These are phyloP conservation scores for Ciconia stormi DNA, from an alignment of 2,113 vertebrate species.

Conservation along the genomic window DNA sequence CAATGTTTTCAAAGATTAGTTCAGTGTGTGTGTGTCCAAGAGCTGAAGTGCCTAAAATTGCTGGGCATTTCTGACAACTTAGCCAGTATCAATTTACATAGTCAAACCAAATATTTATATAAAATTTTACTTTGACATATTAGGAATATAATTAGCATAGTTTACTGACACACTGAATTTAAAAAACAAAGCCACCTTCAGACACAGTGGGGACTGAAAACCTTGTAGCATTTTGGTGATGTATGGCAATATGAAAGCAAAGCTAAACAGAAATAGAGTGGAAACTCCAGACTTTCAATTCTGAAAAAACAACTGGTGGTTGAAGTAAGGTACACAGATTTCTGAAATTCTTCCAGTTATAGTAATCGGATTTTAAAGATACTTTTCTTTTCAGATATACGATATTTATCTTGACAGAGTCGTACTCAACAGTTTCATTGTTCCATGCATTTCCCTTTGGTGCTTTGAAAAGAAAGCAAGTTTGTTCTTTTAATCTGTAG, in stretches of 20 bases:
- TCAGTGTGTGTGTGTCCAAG: rapidly evolving
- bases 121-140: background rate
- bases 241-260: background rate
- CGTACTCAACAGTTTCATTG: constrained; percentile 50
- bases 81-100: background rate
- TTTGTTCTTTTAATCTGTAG: constrained; percentile 45
- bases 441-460: constrained; percentile 18
- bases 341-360: constrained; percentile 6
- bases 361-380: constrained; percentile 49
- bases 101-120: background rate
- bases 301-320: background rate
- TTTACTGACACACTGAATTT: background rate
- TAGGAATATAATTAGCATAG: background rate
- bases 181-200: background rate
- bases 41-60: background rate
- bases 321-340: background rate
- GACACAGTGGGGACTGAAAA: background rate
- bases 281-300: background rate
- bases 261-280: background rate
- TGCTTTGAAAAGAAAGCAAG: constrained; percentile 44
- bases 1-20: background rate
- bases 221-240: background rate
- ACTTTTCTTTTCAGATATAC: constrained; percentile 34
- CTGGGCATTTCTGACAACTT: background rate
- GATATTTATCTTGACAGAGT: constrained; percentile 43